Evolutionary conservation across 1,140 invertebrate species (phyloP), one percentile per base, ranked within the genome.

Genomic region (Panulirus ornatus): DNA sequence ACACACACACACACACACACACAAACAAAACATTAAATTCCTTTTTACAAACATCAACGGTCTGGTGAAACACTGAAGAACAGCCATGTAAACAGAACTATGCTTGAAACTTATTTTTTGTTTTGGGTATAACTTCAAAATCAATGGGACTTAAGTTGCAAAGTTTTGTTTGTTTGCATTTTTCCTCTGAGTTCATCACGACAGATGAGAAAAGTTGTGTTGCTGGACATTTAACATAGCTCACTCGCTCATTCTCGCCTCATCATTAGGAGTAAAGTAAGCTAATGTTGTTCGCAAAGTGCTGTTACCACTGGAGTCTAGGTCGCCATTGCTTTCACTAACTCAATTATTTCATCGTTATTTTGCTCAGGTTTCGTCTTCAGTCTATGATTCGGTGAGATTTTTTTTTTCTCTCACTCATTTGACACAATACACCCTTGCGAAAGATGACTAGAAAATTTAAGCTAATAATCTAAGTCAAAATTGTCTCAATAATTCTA

Each of bases 191-290:
- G 66, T 86, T 86, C 19, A 63, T 86, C 44, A 76, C 71, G 71
- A 58, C 38, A 76, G 70, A 86, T 86, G 84, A 75, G 71, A 86
- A 76, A 86, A 86, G 84, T 78, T 86, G 51, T 51, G 73, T 22
- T 79, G 14, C 30, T 79, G 76, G 51, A 34, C n/a, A 11, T 51
- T 79, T 38, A 51, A 47, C 76, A 42, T 11, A 47, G 5, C 5
- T 47, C 44, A 34, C 30, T 73, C 36, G 14, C n/a, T 36, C 14
- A 9, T 36, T 34, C 27, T 27, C 30, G 14, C 71, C 5, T 5
- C n/a, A n/a, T n/a, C n/a, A n/a, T n/a, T n/a, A n/a, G n/a, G n/a
- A n/a, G n/a, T n/a, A n/a, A n/a, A n/a, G n/a, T n/a, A n/a, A n/a
- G n/a, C n/a, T n/a, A n/a, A n/a, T n/a, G n/a, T n/a, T n/a, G n/a